Evolutionary conservation across 2,113 vertebrate genomes (phyloP).

Genomic region (Proteles cristata): DNA sequence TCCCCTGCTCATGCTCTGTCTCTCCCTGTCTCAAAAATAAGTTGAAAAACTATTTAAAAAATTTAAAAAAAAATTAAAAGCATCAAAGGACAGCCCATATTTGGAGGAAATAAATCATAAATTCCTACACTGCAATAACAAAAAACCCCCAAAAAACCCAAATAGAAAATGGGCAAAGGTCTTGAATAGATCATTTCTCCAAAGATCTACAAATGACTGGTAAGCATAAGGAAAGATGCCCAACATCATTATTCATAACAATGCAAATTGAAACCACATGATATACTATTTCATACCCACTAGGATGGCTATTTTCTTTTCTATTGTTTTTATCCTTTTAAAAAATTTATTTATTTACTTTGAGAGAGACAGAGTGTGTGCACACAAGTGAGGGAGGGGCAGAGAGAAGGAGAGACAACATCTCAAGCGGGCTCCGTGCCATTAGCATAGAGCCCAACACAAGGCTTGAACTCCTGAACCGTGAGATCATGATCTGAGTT

Average conservation of each 20-base stretch:
- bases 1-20: too few species aligned
- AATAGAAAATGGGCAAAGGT: not conserved
- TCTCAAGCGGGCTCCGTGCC: too few species aligned
- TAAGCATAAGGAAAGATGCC: not conserved
- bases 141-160: not conserved
- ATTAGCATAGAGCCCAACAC: too few species aligned
- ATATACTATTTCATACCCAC: not conserved
- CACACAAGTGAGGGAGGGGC: too few species aligned
- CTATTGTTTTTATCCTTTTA: too few species aligned
- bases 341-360: too few species aligned
- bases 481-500: too few species aligned
- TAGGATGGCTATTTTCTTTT: not conserved
- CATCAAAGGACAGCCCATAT: not conserved
- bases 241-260: not conserved
- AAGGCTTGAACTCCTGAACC: too few species aligned
- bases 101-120: not conserved
- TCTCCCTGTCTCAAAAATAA: too few species aligned
- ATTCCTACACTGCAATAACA: not conserved
- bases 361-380: too few species aligned
- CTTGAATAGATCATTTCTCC: not conserved
- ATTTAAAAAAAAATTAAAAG: not conserved
- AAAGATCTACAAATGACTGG: not conserved
- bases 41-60: too few species aligned
- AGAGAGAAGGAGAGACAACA: too few species aligned
- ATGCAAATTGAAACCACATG: not conserved